Percentiles rank a stretch among this genome's conserved stretches.
Evolutionary conservation across 2,888 invertebrate genomes (phyloP).

Genomic region (Lomographa bimaculata): DNA sequence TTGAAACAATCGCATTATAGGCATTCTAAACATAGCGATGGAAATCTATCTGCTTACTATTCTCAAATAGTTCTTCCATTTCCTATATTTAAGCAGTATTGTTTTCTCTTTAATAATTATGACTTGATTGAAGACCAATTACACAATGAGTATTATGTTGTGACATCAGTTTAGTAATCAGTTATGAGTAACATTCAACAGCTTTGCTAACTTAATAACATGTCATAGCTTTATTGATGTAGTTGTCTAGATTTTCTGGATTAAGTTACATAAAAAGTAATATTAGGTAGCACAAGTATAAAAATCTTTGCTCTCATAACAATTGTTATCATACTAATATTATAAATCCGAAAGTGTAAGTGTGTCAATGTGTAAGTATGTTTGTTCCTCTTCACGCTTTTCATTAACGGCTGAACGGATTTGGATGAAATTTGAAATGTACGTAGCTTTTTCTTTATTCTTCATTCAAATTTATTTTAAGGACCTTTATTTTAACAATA

Average conservation of each 20-base stretch:
- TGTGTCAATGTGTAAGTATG: no score
- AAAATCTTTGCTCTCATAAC: no score
- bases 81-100: slow-evolving; percentile 20
- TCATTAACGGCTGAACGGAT: no score
- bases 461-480: no score
- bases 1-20: slow-evolving; percentile 26
- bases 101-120: slow-evolving; percentile 39
- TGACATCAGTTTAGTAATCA: slow-evolving; percentile 5
- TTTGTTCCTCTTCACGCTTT: no score
- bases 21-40: slow-evolving; percentile 31
- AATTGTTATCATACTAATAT: no score
- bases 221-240: slow-evolving; percentile 7
- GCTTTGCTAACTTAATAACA: slow-evolving; percentile 12
- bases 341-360: no score
- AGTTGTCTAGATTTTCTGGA: not conserved
- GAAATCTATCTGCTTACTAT: slow-evolving; percentile 44
- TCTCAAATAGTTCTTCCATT: slow-evolving; percentile 33
- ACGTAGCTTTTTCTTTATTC: no score
- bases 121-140: slow-evolving; percentile 8
- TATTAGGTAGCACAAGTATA: no score
- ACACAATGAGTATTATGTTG: slow-evolving; percentile 10
- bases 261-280: no score
- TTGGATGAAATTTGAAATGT: no score
- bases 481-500: no score
- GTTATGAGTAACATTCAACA: slow-evolving; percentile 3